Evolutionary conservation across 37 sponge, comb jelly and placozoan genomes (phyloP).

Genomic region (Oopsacas minuta): DNA sequence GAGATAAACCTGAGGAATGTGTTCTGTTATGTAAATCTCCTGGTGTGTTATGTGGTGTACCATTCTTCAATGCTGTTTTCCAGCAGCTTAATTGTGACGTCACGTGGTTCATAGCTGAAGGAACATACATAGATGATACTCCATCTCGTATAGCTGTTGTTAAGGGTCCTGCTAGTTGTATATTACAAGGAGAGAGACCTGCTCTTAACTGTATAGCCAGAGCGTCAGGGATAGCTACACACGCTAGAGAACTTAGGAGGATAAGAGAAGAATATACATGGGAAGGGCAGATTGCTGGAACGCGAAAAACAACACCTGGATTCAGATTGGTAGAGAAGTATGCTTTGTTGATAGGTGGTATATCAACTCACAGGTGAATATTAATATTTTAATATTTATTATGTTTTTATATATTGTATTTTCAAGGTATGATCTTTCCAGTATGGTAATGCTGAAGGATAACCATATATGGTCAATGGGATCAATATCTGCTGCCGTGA

Average conservation of each 20-base stretch:
- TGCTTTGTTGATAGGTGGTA: constrained; percentile 72
- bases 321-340: constrained; percentile 90
- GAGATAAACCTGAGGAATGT: constrained; percentile 48
- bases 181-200: constrained; percentile 81
- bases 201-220: constrained; percentile 65
- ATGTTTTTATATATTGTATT: not conserved
- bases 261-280: constrained; percentile 31
- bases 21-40: constrained; percentile 66
- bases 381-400: not conserved
- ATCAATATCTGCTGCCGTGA: constrained; percentile 46
- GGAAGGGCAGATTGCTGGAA: constrained; percentile 82
- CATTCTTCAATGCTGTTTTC: constrained; percentile 69
- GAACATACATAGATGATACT: constrained; percentile 30
- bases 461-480: constrained; percentile 93
- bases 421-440: constrained; percentile 60
- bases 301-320: constrained; percentile 92
- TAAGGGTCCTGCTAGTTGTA: constrained; percentile 45
- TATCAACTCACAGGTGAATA: constrained; percentile 53
- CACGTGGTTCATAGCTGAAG: constrained; percentile 55
- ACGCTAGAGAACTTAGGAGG: constrained; percentile 42
- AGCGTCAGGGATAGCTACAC: constrained; percentile 78
- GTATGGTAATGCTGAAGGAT: constrained; percentile 92
- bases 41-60: constrained; percentile 71
- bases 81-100: constrained; percentile 54
- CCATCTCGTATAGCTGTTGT: constrained; percentile 44